phyloP scores from a whole-genome alignment of 2,113 vertebrate species.

The Opisthocomus hoazin region DNA sequence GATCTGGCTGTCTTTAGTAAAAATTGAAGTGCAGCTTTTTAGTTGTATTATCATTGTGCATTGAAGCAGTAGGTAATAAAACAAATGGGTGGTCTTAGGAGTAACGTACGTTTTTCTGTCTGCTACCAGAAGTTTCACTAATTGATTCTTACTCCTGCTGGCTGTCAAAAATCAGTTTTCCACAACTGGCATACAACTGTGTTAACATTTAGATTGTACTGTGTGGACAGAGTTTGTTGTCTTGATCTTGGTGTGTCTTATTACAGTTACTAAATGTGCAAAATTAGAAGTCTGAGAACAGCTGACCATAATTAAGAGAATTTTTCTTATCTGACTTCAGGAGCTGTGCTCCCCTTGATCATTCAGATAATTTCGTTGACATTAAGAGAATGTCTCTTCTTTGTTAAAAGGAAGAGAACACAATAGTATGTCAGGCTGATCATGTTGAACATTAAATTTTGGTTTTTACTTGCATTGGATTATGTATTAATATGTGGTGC shows the following conservation, averaged over 20 bases:
- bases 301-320: not conserved
- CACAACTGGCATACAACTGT: not conserved
- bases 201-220: not conserved
- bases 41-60: constrained; percentile 22
- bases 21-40: constrained; percentile 6
- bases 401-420: not conserved
- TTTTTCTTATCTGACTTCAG: not conserved
- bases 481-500: not conserved
- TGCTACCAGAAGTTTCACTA: not conserved
- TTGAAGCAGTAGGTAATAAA: constrained; percentile 35
- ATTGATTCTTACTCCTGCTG: constrained; percentile 25
- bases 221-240: not conserved
- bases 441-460: not conserved
- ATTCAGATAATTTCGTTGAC: not conserved
- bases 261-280: not conserved
- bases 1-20: not conserved
- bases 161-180: constrained; percentile 26
- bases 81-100: constrained; percentile 32
- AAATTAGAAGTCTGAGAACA: not conserved
- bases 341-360: not conserved
- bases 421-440: not conserved
- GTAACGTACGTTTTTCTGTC: not conserved
- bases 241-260: not conserved
- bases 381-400: not conserved
- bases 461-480: not conserved